phyloP scores from a whole-genome alignment of 2,888 invertebrate species.

The Nomada hirtipes region DNA sequence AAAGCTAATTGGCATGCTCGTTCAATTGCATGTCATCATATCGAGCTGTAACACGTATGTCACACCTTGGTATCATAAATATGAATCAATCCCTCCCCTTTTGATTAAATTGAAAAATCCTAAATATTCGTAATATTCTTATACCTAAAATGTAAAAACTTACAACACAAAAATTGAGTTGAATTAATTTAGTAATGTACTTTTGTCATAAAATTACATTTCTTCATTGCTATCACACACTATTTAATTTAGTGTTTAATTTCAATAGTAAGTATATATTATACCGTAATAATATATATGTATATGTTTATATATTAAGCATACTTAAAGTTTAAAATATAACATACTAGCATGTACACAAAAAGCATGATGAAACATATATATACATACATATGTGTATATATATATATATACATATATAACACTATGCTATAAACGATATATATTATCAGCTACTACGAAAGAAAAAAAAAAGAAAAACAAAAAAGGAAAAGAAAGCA shows the following conservation, averaged over 20 bases:
- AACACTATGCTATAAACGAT: slow-evolving; percentile 29
- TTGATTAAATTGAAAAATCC: slow-evolving; percentile 80
- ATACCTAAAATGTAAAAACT: slow-evolving; percentile 71
- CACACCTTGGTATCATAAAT: slow-evolving; percentile 62
- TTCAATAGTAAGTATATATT: slow-evolving; percentile 58
- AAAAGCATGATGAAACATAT: slow-evolving; percentile 56
- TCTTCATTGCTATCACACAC: slow-evolving; percentile 65
- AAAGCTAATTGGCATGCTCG: slow-evolving; percentile 55
- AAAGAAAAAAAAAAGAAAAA: slow-evolving; percentile 35
- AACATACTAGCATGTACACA: slow-evolving; percentile 38
- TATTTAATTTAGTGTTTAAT: slow-evolving; percentile 61
- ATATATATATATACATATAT: too few relatives aligned
- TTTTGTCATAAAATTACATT: slow-evolving; percentile 54
- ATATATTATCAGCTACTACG: slow-evolving; percentile 35
- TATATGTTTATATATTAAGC: slow-evolving; percentile 53
- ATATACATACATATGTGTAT: slow-evolving; percentile 24
- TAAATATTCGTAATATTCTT: slow-evolving; percentile 72
- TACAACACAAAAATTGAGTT: slow-evolving; percentile 69
- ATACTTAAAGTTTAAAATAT: slow-evolving; percentile 65
- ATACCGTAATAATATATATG: slow-evolving; percentile 41
- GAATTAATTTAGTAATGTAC: slow-evolving; percentile 61
- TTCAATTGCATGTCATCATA: slow-evolving; percentile 35
- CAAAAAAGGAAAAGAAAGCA: slow-evolving; percentile 40
- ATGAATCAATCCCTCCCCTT: slow-evolving; percentile 57
- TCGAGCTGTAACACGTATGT: slow-evolving; percentile 72